Conservation (phyloP, 2,797 vertebrate genomes). For the Poeciliopsis presidionis region DNA sequence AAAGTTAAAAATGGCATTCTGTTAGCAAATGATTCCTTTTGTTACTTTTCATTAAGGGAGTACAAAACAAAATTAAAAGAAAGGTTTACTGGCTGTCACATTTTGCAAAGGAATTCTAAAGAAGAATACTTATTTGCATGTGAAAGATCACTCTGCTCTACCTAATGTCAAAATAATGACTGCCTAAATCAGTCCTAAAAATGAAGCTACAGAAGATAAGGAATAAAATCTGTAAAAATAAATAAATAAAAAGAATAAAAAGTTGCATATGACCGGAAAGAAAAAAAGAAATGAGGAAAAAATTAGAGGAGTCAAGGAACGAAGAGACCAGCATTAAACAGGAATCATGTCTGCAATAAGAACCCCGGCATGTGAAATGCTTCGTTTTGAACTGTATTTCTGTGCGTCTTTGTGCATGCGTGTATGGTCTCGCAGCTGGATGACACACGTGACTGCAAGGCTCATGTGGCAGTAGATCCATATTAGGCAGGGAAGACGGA, state of each 20-base stretch:
- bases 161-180: background rate
- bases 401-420: background rate
- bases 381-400: constrained; percentile 26
- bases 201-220: background rate
- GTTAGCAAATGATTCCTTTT: background rate
- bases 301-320: background rate
- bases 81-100: background rate
- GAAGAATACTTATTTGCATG: background rate
- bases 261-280: background rate
- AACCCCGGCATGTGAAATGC: constrained; percentile 41
- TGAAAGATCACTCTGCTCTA: background rate
- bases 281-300: no score
- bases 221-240: background rate
- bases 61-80: background rate
- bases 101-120: background rate
- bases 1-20: background rate
- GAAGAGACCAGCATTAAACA: background rate
- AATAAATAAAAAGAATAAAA: background rate
- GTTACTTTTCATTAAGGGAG: background rate
- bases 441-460: constrained; percentile 54
- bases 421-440: constrained; percentile 23
- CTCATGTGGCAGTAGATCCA: constrained; percentile 66
- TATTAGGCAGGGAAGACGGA: constrained; percentile 74
- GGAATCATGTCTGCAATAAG: constrained; percentile 11
- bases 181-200: background rate